Evolutionary conservation across 2,797 vertebrate genomes (phyloP).

Genomic region (Propithecus deckenii): DNA sequence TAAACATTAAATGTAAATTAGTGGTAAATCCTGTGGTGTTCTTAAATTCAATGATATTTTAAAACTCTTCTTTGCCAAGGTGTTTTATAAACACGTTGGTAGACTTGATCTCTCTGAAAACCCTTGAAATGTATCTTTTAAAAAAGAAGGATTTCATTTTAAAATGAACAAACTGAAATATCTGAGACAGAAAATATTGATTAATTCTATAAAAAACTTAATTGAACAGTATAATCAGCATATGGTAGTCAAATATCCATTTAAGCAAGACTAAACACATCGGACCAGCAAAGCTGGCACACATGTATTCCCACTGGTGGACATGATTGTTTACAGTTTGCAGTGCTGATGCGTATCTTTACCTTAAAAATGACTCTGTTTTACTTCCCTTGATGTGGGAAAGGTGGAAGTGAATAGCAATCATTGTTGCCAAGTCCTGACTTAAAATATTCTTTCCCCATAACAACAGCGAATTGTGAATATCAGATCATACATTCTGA

Average conservation of each 20-base stretch:
- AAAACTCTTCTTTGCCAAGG: slow-evolving; percentile 76
- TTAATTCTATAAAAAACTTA: slow-evolving; percentile 63
- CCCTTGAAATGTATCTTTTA: slow-evolving; percentile 37
- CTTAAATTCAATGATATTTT: slow-evolving; percentile 73
- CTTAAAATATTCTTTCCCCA: neutral
- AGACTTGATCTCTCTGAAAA: slow-evolving; percentile 58
- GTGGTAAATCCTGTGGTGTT: slow-evolving; percentile 75
- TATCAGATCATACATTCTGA: neutral
- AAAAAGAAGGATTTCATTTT: slow-evolving; percentile 56
- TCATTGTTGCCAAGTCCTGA: neutral
- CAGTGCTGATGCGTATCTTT: neutral
- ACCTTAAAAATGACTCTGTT: neutral
- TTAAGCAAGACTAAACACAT: neutral
- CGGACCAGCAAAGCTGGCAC: neutral
- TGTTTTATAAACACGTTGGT: slow-evolving; percentile 77
- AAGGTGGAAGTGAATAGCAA: neutral
- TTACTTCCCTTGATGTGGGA: neutral
- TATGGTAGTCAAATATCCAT: slow-evolving; percentile 23
- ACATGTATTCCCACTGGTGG: neutral
- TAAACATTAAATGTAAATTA: slow-evolving; percentile 81
- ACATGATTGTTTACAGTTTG: neutral
- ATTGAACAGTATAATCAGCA: slow-evolving; percentile 48
- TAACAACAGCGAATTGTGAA: neutral
- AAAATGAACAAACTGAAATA: slow-evolving; percentile 61
- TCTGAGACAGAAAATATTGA: slow-evolving; percentile 70